Percentiles rank a stretch among this genome's conserved stretches.
Evolutionary conservation across 2,113 vertebrate genomes (phyloP).

Genomic region (Pomatorhinus ruficollis): DNA sequence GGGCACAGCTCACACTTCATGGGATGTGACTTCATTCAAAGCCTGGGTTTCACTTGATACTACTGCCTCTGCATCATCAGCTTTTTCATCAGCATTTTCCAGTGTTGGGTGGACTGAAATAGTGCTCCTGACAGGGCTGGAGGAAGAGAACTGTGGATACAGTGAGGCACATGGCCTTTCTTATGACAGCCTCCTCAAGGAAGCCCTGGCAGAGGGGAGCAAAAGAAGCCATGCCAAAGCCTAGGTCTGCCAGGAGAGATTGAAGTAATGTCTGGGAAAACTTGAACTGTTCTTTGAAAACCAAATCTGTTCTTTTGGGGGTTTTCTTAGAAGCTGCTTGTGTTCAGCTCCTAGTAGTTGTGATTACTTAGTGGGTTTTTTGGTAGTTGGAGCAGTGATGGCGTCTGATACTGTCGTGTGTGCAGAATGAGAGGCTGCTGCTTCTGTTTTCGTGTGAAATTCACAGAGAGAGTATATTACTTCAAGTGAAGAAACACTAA

Average conservation of each 20-base stretch:
- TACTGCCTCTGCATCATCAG: background rate
- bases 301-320: background rate
- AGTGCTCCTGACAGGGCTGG: background rate
- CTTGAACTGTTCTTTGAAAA: background rate
- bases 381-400: background rate
- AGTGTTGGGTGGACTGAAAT: background rate
- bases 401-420: background rate
- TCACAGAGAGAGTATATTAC: background rate
- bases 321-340: background rate
- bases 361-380: background rate
- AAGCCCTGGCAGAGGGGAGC: background rate
- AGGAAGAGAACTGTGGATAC: background rate
- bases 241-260: background rate
- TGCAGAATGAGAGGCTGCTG: background rate
- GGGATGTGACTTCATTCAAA: background rate
- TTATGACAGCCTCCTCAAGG: background rate
- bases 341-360: background rate
- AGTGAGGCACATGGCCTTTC: background rate
- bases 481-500: conserved; percentile 4
- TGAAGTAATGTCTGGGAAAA: background rate
- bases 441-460: background rate
- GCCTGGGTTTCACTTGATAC: background rate
- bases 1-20: background rate
- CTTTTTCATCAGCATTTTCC: background rate
- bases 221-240: background rate